Evolutionary conservation across 2,113 vertebrate species (phyloP).

Genomic region (Burhinus bistriatus): DNA sequence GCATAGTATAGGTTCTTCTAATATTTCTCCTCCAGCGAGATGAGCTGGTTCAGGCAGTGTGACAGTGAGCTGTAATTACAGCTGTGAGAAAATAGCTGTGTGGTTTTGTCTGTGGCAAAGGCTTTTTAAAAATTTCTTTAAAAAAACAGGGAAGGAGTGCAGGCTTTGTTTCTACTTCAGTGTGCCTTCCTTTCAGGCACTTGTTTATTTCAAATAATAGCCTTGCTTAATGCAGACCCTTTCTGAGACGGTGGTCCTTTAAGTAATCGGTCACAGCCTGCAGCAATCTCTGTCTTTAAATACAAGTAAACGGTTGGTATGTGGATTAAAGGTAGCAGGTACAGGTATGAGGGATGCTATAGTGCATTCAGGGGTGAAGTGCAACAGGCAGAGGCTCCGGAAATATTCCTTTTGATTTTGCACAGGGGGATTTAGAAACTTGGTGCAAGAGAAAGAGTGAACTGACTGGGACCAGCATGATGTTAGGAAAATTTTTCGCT

Average conservation of each 20-base stretch:
- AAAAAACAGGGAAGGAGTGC: background rate
- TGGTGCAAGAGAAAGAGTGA: background rate
- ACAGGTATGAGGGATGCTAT: background rate
- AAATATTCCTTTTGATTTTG: background rate
- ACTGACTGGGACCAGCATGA: background rate
- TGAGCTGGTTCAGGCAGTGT: background rate
- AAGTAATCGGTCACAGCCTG: background rate
- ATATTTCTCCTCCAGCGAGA: background rate
- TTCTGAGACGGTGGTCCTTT: background rate
- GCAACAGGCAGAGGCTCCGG: background rate
- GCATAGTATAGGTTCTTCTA: background rate
- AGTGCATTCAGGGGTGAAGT: background rate
- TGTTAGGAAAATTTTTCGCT: background rate
- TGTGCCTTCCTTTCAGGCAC: slow-evolving; percentile 1
- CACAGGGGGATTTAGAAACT: background rate
- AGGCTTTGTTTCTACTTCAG: slow-evolving; percentile 6
- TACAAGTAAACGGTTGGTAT: background rate
- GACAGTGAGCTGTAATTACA: slow-evolving; percentile 20
- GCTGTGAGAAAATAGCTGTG: slow-evolving; percentile 47
- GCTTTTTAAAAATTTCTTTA: background rate
- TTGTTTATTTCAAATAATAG: slow-evolving; percentile 1
- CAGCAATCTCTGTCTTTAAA: background rate
- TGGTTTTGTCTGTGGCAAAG: slow-evolving; percentile 54
- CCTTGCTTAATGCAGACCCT: background rate
- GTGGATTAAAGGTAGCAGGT: background rate